Evolutionary conservation across 2,113 vertebrate species (phyloP).

Genomic region (Tympanuchus pallidicinctus): DNA sequence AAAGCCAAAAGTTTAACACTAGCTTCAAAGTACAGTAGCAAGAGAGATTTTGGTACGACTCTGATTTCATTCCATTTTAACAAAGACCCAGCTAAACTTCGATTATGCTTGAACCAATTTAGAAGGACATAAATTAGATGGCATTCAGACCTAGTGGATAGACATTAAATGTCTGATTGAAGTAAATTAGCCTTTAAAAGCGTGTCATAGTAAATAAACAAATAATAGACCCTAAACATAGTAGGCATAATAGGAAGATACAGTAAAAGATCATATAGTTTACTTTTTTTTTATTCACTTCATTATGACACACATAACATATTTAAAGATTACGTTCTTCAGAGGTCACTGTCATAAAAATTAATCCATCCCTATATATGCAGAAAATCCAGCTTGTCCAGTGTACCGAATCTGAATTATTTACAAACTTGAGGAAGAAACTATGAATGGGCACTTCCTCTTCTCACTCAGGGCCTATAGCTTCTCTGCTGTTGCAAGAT

Average conservation of each 20-base stretch:
- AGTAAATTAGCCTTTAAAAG: neutral
- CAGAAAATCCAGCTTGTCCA: constrained; percentile 26
- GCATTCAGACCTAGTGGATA: neutral
- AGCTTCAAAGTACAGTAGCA: neutral
- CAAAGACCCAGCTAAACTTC: neutral
- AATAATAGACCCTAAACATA: neutral
- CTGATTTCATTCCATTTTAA: neutral
- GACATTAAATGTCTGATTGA: neutral
- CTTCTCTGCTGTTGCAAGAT: constrained; percentile 77
- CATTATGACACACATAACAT: neutral
- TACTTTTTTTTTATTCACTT: constrained; percentile 24
- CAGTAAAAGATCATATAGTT: neutral
- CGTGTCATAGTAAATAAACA: neutral
- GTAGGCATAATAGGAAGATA: neutral
- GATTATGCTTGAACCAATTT: neutral
- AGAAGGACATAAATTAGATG: neutral
- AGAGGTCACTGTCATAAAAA: constrained; percentile 40
- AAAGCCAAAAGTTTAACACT: neutral
- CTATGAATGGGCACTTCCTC: constrained; percentile 74
- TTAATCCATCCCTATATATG: neutral
- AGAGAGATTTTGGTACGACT: neutral
- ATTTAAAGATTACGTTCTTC: constrained; percentile 25
- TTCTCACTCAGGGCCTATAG: constrained; percentile 71
- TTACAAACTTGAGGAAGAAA: constrained; percentile 76
- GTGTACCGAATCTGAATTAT: constrained; percentile 55